phyloP scores from a whole-genome alignment of 2,797 vertebrate genomes.

The Enteromius anoplus region DNA sequence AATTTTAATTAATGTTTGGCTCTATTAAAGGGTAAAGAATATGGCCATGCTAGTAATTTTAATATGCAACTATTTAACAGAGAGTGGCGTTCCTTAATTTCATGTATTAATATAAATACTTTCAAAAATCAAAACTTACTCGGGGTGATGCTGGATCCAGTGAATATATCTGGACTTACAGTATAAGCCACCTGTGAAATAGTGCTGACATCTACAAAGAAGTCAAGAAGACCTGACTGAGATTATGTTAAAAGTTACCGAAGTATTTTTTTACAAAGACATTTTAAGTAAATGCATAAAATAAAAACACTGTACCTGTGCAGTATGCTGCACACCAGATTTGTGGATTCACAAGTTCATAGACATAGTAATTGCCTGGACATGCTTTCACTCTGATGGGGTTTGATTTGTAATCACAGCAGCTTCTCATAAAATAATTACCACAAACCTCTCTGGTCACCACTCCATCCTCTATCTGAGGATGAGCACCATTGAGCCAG shows the following conservation, averaged over 20 bases:
- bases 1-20: too few relatives aligned
- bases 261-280: neutral
- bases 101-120: neutral
- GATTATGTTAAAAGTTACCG: too few relatives aligned
- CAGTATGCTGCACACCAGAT: neutral
- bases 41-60: neutral
- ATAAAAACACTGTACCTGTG: neutral
- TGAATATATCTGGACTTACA: neutral
- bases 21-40: neutral
- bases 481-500: constrained; percentile 24
- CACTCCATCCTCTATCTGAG: constrained; percentile 27
- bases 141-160: neutral
- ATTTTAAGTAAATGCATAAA: neutral
- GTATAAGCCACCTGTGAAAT: neutral
- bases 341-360: constrained; percentile 3
- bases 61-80: too few relatives aligned
- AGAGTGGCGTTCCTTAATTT: too few relatives aligned
- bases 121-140: neutral
- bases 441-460: neutral
- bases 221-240: neutral
- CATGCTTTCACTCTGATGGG: neutral
- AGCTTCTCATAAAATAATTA: accelerated
- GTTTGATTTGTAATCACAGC: neutral
- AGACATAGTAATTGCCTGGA: neutral
- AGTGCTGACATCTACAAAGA: constrained; percentile 8